Evolutionary conservation across 2,888 invertebrate genomes (phyloP).

Genomic region (Ennomos quercinarius): DNA sequence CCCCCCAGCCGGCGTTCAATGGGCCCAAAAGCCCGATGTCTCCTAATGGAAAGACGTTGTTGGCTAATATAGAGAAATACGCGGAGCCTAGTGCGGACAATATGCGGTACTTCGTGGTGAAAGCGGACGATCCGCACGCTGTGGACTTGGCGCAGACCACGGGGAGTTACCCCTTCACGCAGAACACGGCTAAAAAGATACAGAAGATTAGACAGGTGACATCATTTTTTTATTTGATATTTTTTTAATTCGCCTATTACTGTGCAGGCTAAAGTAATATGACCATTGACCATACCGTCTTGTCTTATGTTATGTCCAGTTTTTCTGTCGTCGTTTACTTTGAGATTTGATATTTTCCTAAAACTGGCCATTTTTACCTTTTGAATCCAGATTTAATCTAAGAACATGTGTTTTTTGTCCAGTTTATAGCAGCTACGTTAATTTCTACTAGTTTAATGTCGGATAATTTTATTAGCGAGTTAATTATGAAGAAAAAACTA

Average conservation of each 20-base stretch:
- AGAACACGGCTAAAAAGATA: constrained; percentile 86
- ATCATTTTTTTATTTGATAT: constrained; percentile 20
- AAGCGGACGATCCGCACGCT: constrained; percentile 82
- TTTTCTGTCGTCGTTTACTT: too few species aligned
- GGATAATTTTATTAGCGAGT: too few species aligned
- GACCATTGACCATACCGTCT: too few species aligned
- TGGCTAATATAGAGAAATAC: constrained; percentile 74
- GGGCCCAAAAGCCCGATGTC: constrained; percentile 71
- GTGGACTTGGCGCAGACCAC: constrained; percentile 84
- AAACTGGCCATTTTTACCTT: too few species aligned
- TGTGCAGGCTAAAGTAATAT: neutral
- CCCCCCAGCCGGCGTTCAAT: constrained; percentile 56
- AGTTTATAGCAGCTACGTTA: too few species aligned
- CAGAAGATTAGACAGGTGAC: constrained; percentile 85
- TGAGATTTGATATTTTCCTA: too few species aligned
- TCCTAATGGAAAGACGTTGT: constrained; percentile 66
- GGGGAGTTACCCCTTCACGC: constrained; percentile 86
- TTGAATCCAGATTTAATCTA: too few species aligned
- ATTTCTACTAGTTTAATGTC: too few species aligned
- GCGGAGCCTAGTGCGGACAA: constrained; percentile 50
- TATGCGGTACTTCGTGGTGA: constrained; percentile 86
- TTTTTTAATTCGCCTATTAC: neutral
- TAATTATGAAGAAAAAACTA: too few species aligned
- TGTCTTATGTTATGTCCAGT: too few species aligned
- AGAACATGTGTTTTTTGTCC: too few species aligned